Evolutionary conservation across 2,888 invertebrate species (phyloP).

Genomic region (Bugulina stolonifera): DNA sequence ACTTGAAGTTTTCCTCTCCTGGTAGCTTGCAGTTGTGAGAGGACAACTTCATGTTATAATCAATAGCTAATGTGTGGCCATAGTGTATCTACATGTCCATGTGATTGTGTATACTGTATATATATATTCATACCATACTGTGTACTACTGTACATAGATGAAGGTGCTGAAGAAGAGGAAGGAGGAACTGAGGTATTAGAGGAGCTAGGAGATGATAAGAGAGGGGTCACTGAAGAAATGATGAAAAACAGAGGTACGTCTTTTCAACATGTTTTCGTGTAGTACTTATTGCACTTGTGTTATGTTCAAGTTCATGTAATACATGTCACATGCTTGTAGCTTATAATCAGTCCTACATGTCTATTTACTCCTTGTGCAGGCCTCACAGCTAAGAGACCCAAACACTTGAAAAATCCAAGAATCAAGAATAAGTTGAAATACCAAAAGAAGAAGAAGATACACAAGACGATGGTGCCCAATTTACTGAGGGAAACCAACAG

Average conservation of each 20-base stretch:
- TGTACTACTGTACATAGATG: background rate
- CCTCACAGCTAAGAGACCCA: conserved; percentile 16
- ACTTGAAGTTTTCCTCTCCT: too few relatives aligned
- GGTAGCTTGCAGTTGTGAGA: too few relatives aligned
- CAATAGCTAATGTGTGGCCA: too few relatives aligned
- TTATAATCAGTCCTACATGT: too few relatives aligned
- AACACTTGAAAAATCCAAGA: conserved; percentile 20
- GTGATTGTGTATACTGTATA: too few relatives aligned
- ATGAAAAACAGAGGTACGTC: conserved; percentile 15
- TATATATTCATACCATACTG: background rate
- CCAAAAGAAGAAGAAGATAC: conserved; percentile 24
- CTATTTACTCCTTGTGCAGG: too few relatives aligned
- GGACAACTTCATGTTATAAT: too few relatives aligned
- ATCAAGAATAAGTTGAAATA: conserved; percentile 16
- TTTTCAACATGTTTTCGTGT: too few relatives aligned
- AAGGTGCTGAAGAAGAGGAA: background rate
- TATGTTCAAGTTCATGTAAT: too few relatives aligned
- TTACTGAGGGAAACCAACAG: conserved; percentile 2
- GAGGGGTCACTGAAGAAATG: conserved; percentile 11
- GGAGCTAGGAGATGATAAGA: background rate
- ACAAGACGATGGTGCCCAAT: conserved; percentile 17
- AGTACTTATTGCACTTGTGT: too few relatives aligned
- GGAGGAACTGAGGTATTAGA: background rate
- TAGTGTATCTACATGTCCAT: too few relatives aligned
- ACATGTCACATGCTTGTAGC: too few relatives aligned